A percentile compares a stretch with the other conserved stretches of the same genome.
These are phyloP conservation scores for Atta colombica DNA, from an alignment of 1,140 invertebrate species.

Conservation along the genomic window DNA sequence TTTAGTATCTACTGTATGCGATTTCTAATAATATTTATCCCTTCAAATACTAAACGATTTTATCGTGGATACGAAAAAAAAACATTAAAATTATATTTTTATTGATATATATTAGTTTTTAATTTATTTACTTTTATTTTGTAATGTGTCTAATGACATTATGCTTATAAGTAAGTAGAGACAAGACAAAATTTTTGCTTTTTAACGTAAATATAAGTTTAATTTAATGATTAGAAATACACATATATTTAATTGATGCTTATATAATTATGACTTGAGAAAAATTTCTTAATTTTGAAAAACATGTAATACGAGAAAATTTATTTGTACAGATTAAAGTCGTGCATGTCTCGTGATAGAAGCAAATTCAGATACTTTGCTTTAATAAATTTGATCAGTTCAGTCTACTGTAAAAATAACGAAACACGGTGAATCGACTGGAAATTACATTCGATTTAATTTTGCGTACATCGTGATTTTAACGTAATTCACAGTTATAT, in stretches of 20 bases:
- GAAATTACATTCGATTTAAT: constrained; percentile 43
- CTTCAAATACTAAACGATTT: constrained; percentile 4
- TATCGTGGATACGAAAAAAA: not conserved
- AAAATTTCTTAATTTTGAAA: not conserved
- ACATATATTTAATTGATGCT: not conserved
- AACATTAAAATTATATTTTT: not conserved
- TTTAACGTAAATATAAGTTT: not conserved
- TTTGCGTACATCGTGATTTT: constrained; percentile 43
- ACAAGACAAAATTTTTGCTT: not conserved
- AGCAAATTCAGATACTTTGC: constrained; percentile 1
- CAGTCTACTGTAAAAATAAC: not conserved
- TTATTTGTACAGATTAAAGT: not conserved
- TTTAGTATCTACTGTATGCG: constrained; percentile 12
- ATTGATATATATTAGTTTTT: constrained; percentile 4
- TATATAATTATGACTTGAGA: not conserved
- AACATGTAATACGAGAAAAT: not conserved
- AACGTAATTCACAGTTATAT: constrained; percentile 55
- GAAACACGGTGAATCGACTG: constrained; percentile 20
- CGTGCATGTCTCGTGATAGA: not conserved
- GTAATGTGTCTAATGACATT: not conserved
- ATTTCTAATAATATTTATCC: constrained; percentile 1
- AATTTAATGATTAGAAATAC: not conserved
- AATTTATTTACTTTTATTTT: constrained; percentile 8
- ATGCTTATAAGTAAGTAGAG: not conserved
- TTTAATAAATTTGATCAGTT: constrained; percentile 45